Evolutionary conservation across 2,113 vertebrate species (phyloP), one percentile per base, ranked within the genome.

Genomic region (Phalacrocorax pelagicus): DNA sequence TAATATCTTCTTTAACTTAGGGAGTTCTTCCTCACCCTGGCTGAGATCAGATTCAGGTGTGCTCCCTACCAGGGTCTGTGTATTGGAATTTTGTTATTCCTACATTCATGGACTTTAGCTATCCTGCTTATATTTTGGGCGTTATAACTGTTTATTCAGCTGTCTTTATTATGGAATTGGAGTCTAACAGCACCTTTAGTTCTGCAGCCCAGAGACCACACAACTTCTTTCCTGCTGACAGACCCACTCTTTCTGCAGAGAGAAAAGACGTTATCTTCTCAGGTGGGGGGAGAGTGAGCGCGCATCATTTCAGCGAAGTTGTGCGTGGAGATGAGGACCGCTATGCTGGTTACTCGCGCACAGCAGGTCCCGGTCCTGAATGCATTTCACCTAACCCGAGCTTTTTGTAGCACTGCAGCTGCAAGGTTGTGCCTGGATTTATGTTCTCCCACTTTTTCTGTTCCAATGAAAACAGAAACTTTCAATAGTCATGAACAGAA

Each of bases 321-420:
- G 5, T 5, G 34, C 5, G 24, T 19, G 47, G 8, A 19, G 58
- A 62, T 20, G 30, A 77, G 63, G 67, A 46, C 27, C 4, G 3
- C 24, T 32, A 0, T 1, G 9, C 46, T 26, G 40, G 26, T 47
- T 42, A 14, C n/a, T 26, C 5, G 0, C 44, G 40, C 11, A 34
- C 17, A 69, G 21, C 66, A 72, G 7, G 1, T 57, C 81, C 52
- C 24, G 58, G 12, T 20, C n/a, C 38, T 4, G 20, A 57, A 6
- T 16, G 21, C 6, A 1, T 40, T 78, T 86, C 75, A 78, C 57
- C 59, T 18, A 65, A 63, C 20, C 16, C 59, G 22, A 62, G 26
- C 29, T 46, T 88, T 55, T 23, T 15, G 14, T 10, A 70, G 49
- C 26, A 55, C 1, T 51, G 32, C 32, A 80, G 67, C 59, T 34